Evolutionary conservation across 2,888 invertebrate species (phyloP).

Genomic region (Urechis unicinctus): DNA sequence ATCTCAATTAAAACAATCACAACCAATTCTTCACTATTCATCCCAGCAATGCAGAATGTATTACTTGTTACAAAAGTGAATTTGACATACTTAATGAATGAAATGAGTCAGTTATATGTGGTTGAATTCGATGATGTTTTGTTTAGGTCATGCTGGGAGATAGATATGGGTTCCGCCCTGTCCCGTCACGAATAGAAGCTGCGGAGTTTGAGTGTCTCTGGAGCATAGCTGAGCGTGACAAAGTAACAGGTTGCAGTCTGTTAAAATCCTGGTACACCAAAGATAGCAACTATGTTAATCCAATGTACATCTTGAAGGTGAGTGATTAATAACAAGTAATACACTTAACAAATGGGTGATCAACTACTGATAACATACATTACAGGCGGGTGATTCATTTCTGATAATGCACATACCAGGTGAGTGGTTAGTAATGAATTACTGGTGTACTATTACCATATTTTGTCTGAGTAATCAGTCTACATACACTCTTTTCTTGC

Average conservation of each 20-base stretch:
- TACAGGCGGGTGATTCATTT: too few species aligned
- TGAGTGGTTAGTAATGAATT: too few species aligned
- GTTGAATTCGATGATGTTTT: background rate
- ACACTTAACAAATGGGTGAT: too few species aligned
- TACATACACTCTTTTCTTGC: too few species aligned
- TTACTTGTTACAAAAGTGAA: background rate
- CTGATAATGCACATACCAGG: too few species aligned
- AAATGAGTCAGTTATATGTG: background rate
- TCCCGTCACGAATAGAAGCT: slow-evolving; percentile 3
- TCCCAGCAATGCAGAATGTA: background rate
- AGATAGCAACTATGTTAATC: slow-evolving; percentile 9
- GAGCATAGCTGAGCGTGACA: slow-evolving; percentile 1
- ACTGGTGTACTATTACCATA: too few species aligned
- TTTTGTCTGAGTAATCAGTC: too few species aligned
- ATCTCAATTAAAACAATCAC: background rate
- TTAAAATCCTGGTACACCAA: slow-evolving; percentile 8
- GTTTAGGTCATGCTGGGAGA: slow-evolving; percentile 12
- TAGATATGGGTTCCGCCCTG: slow-evolving; percentile 12
- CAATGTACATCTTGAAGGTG: slow-evolving; percentile 9
- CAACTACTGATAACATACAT: too few species aligned
- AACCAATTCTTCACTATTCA: background rate
- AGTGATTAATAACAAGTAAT: background rate
- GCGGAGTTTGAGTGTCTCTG: slow-evolving; percentile 5
- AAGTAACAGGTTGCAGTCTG: background rate
- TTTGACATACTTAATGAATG: background rate